Base-by-base conservation (phyloP, 2,113 vertebrate species). In the Hirundichthys speculiger region DNA sequence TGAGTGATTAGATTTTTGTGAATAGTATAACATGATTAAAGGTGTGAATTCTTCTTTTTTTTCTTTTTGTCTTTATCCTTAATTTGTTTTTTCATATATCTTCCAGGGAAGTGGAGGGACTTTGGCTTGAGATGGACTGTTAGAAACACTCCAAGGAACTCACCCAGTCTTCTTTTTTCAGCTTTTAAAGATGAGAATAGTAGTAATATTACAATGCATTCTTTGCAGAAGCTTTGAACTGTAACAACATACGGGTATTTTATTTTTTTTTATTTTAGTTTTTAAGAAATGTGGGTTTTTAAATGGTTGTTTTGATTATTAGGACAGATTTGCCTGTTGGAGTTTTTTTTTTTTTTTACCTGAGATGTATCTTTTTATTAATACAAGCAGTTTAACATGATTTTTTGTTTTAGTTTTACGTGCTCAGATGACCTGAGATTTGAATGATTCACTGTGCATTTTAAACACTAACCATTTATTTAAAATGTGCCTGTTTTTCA, bases 101-200 rank as follows among this genome's bases (percentile, higher is more conserved):
- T 94, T 96, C 85, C 93, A 98, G 96, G 90, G 92, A 79, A 89
- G 91, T 88, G 93, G 93, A 92, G 90, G 93, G 84, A 94, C 93
- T 86, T 80, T 86, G 84, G 93, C 93, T 85, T 96, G 90, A 96
- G 10, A 58, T 9, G 50, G 10, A 57, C 24, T 7, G 9, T 5
- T 8, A 56, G 25, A 49, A 84, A 66, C 30, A 34, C 30, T 34
- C 30, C 30, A 34, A 34, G 30, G 2, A 34, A 34, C 30, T 34
- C 30, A 34, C 7, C 7, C 30, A 1, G 7, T 34, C 30, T 34
- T 34, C 30, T 34, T 34, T 6, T 4, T 7, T 34, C 7, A 10
- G 30, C 30, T 34, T 34, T 34, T 34, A 34, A 34, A 34, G 11
- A 34, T 7, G 11, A 10, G 30, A 34, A 34, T 34, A 34, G 7